Percentiles rank a stretch among this genome's conserved stretches.
Conservation (phyloP, 2,888 invertebrate species). For the Escarpia spicata region DNA sequence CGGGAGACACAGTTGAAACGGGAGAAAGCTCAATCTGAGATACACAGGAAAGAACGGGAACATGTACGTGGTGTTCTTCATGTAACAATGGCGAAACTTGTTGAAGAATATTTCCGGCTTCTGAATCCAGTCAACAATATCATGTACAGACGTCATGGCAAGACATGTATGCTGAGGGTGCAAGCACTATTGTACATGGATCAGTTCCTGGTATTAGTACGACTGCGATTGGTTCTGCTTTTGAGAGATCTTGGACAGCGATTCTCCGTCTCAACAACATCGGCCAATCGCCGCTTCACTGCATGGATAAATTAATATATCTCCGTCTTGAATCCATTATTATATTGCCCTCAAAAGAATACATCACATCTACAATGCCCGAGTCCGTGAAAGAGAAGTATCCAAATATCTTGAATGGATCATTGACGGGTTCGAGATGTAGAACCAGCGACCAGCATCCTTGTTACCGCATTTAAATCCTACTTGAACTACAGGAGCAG, state of each 20-base stretch:
- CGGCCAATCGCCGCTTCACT: neutral
- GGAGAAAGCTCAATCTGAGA: neutral
- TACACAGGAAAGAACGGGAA: neutral
- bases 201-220: constrained; percentile 18
- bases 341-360: constrained; percentile 25
- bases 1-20: neutral
- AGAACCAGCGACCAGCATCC: constrained; percentile 19
- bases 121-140: constrained; percentile 27
- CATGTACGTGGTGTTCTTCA: neutral
- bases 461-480: constrained; percentile 20
- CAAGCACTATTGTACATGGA: neutral
- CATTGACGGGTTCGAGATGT: constrained; percentile 29
- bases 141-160: neutral
- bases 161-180: neutral
- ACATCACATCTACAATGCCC: constrained; percentile 24
- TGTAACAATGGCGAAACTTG: neutral
- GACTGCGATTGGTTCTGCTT: constrained; percentile 23
- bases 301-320: constrained; percentile 31
- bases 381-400: constrained; percentile 28
- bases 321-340: constrained; percentile 6
- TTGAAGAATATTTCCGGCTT: neutral
- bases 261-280: constrained; percentile 18
- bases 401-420: constrained; percentile 28
- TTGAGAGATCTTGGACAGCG: constrained; percentile 19
- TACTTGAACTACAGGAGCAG: constrained; percentile 32